Conservation (phyloP, 2,888 invertebrate species). For the Lordiphosa andalusiaca region DNA sequence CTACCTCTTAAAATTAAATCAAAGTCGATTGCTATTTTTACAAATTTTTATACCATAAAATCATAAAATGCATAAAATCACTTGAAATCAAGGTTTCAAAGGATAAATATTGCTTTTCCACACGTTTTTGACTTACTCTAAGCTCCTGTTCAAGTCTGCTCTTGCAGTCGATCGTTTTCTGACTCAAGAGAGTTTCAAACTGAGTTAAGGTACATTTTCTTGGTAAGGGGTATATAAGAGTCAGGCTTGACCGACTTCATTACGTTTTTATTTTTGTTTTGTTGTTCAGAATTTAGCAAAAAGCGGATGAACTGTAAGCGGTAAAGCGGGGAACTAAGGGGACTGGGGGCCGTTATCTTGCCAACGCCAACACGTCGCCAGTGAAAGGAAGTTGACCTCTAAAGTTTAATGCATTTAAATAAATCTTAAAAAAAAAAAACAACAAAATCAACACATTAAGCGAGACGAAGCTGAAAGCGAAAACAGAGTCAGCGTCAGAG, state of each 20-base stretch:
- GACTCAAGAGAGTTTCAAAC: too few species aligned
- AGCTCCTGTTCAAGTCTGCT: too few species aligned
- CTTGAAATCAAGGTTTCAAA: too few species aligned
- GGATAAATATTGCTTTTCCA: too few species aligned
- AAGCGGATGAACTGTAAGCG: slow-evolving; percentile 24
- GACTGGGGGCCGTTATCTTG: slow-evolving; percentile 59
- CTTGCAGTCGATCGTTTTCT: too few species aligned
- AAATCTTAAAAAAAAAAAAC: slow-evolving; percentile 53
- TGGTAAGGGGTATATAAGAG: not conserved
- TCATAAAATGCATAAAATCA: too few species aligned
- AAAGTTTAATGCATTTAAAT: slow-evolving; percentile 77
- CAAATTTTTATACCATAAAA: too few species aligned
- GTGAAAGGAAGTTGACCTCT: slow-evolving; percentile 78
- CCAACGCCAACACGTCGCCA: slow-evolving; percentile 52
- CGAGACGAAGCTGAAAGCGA: slow-evolving; percentile 63
- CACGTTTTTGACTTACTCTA: too few species aligned
- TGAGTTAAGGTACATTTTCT: too few species aligned
- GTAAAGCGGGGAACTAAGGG: slow-evolving; percentile 1
- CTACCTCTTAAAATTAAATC: too few species aligned
- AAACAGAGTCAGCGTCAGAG: slow-evolving; percentile 38
- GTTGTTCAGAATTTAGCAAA: slow-evolving; percentile 37
- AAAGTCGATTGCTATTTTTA: too few species aligned
- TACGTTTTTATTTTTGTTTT: not conserved
- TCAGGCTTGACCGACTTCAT: too few species aligned
- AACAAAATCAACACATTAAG: slow-evolving; percentile 48